Percentiles rank a stretch among this genome's conserved stretches.
These are phyloP conservation scores for Sphaerophoria rueppellii DNA, from an alignment of 2,888 invertebrate species.

Conservation along the genomic window DNA sequence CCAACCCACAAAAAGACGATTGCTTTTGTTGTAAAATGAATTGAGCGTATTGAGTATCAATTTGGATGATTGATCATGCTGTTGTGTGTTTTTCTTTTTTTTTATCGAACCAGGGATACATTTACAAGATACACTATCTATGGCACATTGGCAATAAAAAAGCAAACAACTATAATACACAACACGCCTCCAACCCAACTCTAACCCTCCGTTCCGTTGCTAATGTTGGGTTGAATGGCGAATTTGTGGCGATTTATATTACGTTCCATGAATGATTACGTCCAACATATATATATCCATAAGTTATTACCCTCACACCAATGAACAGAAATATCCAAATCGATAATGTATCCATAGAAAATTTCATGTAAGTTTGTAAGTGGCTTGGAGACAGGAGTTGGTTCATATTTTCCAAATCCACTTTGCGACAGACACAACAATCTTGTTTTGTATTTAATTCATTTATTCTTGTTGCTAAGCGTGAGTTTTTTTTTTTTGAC, in stretches of 20 bases:
- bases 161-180: constrained; percentile 16
- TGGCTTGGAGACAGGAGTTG: neutral
- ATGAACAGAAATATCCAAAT: neutral
- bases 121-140: constrained; percentile 66
- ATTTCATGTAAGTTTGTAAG: neutral
- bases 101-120: constrained; percentile 27
- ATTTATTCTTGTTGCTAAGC: neutral
- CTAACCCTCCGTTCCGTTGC: neutral
- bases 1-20: constrained; percentile 31
- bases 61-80: constrained; percentile 67
- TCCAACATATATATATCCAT: constrained; percentile 28
- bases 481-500: neutral
- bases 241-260: constrained; percentile 58
- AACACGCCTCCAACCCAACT: neutral
- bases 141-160: constrained; percentile 21
- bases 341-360: constrained; percentile 16
- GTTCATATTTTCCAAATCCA: neutral
- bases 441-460: neutral
- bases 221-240: constrained; percentile 32
- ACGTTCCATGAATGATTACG: constrained; percentile 47
- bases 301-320: neutral
- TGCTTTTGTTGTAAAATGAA: constrained; percentile 50
- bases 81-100: constrained; percentile 25
- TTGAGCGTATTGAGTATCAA: constrained; percentile 68
- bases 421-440: neutral